Base-by-base conservation (phyloP, 2,888 invertebrate species). In the Catocala sponsa region DNA sequence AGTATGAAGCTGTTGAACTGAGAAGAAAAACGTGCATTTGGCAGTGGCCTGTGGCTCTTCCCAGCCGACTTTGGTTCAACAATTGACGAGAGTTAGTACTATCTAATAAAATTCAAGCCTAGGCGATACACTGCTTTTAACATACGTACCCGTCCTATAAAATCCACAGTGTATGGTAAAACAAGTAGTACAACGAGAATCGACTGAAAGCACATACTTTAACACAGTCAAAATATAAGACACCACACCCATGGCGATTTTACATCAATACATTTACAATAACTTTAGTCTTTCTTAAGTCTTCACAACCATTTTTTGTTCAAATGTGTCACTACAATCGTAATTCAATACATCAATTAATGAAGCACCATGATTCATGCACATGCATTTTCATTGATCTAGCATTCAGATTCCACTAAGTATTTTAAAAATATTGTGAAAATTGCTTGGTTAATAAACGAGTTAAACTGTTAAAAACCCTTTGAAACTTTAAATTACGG, bases 261-360 rank as follows among this genome's bases (percentile, higher is more conserved):
- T 72, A 60, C 62, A 73, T 61, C 76, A 59, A 63, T 53, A 51
- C n/a, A 50, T 35, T 41, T 48, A 38, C 25, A 4, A 15, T 6
- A 52, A 47, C 32, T 33, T 13, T 54, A 44, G 10, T 13, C 35
- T 13, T 25, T 38, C 12, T 15, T n/a, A 46, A 10, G 32, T 42
- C 33, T 32, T 73, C 74, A 73, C 68, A 74, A 74, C 67, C 68
- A 54, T 71, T 59, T 35, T 44, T 50, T 35, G 15, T 15, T 50
- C 11, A 9, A 57, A 38, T 7, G 33, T 12, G 32, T 6, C n/a
- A 48, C 32, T 9, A 9, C 11, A 25, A 5, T 25, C 25, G 47
- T 49, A 5, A 33, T 12, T 33, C 6, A 33, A n/a, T 33, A 25
- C 13, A 46, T 10, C 46, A 46, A 46, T 46, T 4, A 9, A 46